Evolutionary conservation across 2,797 vertebrate species (phyloP).

Genomic region (Emys orbicularis): DNA sequence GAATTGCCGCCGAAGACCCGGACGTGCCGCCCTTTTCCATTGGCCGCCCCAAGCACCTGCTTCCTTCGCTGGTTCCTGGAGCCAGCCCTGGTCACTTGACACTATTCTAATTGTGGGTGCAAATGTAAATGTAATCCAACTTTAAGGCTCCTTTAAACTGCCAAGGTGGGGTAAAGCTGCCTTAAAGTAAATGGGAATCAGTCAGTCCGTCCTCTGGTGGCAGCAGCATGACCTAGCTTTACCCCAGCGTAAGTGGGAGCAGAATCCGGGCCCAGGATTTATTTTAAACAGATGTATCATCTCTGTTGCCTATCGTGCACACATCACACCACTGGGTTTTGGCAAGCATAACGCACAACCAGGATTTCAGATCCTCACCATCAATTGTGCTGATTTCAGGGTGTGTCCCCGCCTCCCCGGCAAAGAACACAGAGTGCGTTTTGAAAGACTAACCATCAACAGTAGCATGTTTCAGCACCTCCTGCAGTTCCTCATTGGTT

Average conservation of each 20-base stretch:
- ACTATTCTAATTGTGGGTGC: background rate
- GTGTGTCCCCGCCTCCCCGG: too few species aligned
- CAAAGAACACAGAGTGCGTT: background rate
- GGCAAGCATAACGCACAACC: background rate
- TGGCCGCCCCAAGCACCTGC: too few species aligned
- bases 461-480: constrained; percentile 1
- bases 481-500: constrained; percentile 21
- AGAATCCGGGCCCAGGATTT: background rate
- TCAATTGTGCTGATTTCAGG: background rate
- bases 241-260: background rate
- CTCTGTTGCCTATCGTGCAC: background rate
- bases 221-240: background rate
- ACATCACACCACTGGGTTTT: background rate
- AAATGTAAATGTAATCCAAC: background rate
- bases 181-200: background rate
- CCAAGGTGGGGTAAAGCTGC: background rate
- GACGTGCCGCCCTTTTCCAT: too few species aligned
- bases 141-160: background rate
- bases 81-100: background rate
- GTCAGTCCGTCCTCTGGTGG: background rate
- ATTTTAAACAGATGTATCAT: background rate
- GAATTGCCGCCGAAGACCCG: too few species aligned
- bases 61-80: too few species aligned
- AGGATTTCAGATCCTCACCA: background rate
- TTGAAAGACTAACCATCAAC: constrained; percentile 45